Base-by-base conservation (phyloP, 2,888 invertebrate species). In the Carpatolechia fugitivella region DNA sequence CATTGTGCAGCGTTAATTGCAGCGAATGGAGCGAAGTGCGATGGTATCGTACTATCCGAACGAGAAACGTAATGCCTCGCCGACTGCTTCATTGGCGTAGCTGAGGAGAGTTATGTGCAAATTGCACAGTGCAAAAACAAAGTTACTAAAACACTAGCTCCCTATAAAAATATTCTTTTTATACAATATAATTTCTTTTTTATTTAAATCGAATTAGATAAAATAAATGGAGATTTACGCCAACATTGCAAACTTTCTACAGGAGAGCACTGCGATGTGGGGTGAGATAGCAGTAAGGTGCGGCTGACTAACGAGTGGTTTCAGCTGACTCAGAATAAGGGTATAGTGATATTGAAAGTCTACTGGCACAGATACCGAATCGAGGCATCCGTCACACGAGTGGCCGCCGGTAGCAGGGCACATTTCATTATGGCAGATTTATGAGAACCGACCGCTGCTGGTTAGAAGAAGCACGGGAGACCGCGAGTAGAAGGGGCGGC, bases 1-100 rank as follows among this genome's bases (percentile, higher is more conserved):
- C 84, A 86, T 86, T 87, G 84, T 84, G 80, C 78, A 80, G 78
- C 82, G 85, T 86, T 89, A 88, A 89, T 88, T 90, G 85, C 85
- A 82, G 76, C 76, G 83, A 85, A 83, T 81, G 73, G 75, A 80
- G 83, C 83, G 81, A 78, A 78, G 80, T 80, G 76, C 81, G 82
- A 82, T 85, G 77, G 76, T 84, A 87, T 85, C 83, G 77, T 71
- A 72, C 76, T 69, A 78, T 74, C 77, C 72, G 76, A 80, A 80
- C 78, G 80, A 80, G 81, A 81, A 83, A 76, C 80, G 80, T 76
- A 75, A 76, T 80, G 73, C 73, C 69, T 68, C 65, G 70, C 69
- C 70, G 66, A 62, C 69, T 67, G 69, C 64, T 66, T 61, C 67
- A 65, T 66, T 64, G 61, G 66, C 72, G 68, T 64, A 70, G 66